Evolutionary conservation across 1,140 invertebrate species (phyloP), one percentile per base, ranked within the genome.

Genomic region (Hycleus cichorii): DNA sequence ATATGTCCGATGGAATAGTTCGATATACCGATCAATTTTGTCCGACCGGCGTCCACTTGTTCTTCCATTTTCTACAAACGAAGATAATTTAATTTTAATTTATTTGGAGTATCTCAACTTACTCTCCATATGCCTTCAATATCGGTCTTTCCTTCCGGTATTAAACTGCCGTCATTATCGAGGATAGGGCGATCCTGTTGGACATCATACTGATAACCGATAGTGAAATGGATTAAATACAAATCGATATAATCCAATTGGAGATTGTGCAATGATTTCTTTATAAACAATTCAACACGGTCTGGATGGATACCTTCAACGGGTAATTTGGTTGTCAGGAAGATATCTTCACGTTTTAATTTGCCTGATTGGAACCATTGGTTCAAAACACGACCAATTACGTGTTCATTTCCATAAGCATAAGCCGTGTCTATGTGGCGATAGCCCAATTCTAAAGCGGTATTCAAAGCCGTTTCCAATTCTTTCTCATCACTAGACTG

Each of bases 1-100:
- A 90, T 80, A 75, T 90, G 88, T n/a, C 75, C 63, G 55, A 83
- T 75, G 65, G 86, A 89, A 63, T 90, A 91, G 66, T 91, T 91
- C 8, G 88, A 90, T 4, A 91, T 62, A 2, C 88, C 88, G 63
- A 91, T 84, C 1, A 85, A 83, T 66, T 78, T 81, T n/a, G 83
- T 72, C 10, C 78, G 71, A 24, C 87, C 84, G 25, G 76, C 75
- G 57, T 77, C 78, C 4, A 87, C 82, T 64, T 86, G 81, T 59
- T 83, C 76, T 72, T 90, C 87, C 85, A 90, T 85, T 75, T 80
- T 81, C 84, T 87, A 27, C 32, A 32, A 5, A 1, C 4, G 18
- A 73, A 76, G 5, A 39, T 39, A 49, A 32, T 42, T 40, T 8
- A 25, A 32, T 50, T 3, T 40, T 6, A 57, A 42, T 25, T 50